Percentiles rank a stretch among this genome's conserved stretches.
phyloP scores from a whole-genome alignment of 2,888 invertebrate species.

The Trissonchulus latispiculum region DNA sequence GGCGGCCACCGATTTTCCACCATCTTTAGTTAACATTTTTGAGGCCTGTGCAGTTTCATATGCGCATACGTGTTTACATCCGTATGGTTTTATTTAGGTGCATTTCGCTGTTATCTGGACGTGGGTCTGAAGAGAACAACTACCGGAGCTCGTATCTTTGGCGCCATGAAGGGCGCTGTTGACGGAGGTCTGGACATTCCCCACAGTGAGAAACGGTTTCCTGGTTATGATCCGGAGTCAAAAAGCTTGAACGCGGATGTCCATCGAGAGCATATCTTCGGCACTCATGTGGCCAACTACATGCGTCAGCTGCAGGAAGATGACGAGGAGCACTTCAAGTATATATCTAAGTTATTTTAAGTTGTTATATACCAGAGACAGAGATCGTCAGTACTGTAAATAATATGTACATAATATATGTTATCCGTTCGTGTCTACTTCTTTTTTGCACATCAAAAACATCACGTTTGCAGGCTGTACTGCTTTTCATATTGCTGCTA shows the following conservation, averaged over 20 bases:
- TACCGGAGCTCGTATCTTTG: constrained; percentile 95
- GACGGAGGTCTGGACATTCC: constrained; percentile 99
- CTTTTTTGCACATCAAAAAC: no score
- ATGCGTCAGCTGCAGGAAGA: constrained; percentile 79
- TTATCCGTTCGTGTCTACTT: no score
- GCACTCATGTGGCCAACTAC: constrained; percentile 91
- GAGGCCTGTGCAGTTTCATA: no score
- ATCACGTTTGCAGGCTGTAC: no score
- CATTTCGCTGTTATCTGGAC: constrained; percentile 89
- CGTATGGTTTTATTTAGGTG: constrained; percentile 58
- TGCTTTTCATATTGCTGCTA: no score
- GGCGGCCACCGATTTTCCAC: no score
- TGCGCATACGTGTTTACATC: no score
- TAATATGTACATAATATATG: no score
- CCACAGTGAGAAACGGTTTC: constrained; percentile 92
- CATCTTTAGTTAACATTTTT: no score
- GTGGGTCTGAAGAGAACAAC: constrained; percentile 93
- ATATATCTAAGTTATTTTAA: no score
- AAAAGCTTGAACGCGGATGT: constrained; percentile 90
- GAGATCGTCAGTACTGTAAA: no score
- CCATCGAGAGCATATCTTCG: constrained; percentile 92
- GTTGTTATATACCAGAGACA: no score
- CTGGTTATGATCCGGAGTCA: constrained; percentile 85
- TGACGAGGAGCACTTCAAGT: constrained; percentile 92
- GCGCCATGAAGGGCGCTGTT: constrained; percentile 97